Conservation (phyloP, 30 jellyfish, hydroid and myxozoan genomes). For the Aurelia sp. region DNA sequence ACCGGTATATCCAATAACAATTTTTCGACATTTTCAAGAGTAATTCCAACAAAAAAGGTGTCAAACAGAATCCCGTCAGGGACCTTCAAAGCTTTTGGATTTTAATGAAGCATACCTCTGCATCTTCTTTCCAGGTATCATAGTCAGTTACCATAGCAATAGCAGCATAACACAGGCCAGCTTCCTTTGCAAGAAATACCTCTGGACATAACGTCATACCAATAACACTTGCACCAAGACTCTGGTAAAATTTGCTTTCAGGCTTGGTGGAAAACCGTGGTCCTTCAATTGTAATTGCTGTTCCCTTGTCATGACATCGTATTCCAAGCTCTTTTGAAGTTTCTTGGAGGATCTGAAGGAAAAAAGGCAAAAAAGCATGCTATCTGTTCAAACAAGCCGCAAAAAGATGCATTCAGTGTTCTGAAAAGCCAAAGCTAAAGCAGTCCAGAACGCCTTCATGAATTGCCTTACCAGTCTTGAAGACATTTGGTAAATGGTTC, state of each 20-base stretch:
- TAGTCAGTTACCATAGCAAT: conserved; percentile 98
- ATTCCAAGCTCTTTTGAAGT: conserved; percentile 75
- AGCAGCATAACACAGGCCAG: conserved; percentile 90
- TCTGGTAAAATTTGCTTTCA: conserved; percentile 90
- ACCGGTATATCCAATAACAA: no score
- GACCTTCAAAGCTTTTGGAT: no score
- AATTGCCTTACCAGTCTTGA: no score
- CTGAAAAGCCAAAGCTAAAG: no score
- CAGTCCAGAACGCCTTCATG: no score
- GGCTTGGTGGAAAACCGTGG: conserved; percentile 97
- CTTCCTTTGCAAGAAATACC: conserved; percentile 93
- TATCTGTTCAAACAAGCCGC: no score
- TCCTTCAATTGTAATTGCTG: conserved; percentile 94
- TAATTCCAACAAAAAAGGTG: no score
- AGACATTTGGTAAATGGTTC: no score
- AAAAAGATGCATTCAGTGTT: no score
- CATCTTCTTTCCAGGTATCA: conserved; percentile 97
- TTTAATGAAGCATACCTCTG: conserved; percentile 52
- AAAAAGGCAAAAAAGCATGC: background rate
- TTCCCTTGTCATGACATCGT: conserved; percentile 79
- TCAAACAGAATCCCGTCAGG: no score
- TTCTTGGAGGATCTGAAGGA: conserved; percentile 56
- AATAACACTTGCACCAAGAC: conserved; percentile 90
- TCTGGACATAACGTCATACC: conserved; percentile 98
- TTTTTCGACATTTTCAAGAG: no score